These are phyloP conservation scores for Hybognathus amarus DNA, from an alignment of 2,797 vertebrate species.

Conservation along the genomic window DNA sequence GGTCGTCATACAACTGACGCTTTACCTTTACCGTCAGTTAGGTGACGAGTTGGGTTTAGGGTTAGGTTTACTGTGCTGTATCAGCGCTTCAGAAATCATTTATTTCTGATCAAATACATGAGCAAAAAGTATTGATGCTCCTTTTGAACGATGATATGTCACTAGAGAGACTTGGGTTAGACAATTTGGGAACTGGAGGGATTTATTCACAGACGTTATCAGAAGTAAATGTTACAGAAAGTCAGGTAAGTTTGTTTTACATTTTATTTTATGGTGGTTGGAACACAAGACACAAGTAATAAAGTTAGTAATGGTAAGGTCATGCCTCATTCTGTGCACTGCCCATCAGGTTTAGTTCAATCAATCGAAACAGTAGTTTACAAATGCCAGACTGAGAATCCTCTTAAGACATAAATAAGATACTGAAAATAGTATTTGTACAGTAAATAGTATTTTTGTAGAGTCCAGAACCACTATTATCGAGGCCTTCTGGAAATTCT, in stretches of 20 bases:
- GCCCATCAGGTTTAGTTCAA: slow-evolving; percentile 77
- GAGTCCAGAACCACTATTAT: slow-evolving; percentile 64
- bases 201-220: slow-evolving; percentile 44
- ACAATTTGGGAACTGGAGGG: slow-evolving; percentile 34
- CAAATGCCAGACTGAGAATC: slow-evolving; percentile 80
- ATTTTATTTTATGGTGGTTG: slow-evolving; percentile 95
- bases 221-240: slow-evolving; percentile 46
- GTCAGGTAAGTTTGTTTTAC: slow-evolving; percentile 77
- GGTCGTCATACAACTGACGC: too few species aligned
- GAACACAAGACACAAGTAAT: slow-evolving; percentile 91
- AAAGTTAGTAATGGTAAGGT: slow-evolving; percentile 94
- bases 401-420: slow-evolving; percentile 86
- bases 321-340: slow-evolving; percentile 84
- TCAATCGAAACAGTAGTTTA: slow-evolving; percentile 83
- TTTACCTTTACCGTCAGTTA: too few species aligned
- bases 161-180: slow-evolving; percentile 18
- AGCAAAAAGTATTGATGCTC: background rate
- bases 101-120: background rate
- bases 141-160: background rate
- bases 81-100: too few species aligned
- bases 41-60: too few species aligned
- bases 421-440: slow-evolving; percentile 78
- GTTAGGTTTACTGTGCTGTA: too few species aligned
- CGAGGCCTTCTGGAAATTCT: slow-evolving; percentile 67
- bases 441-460: slow-evolving; percentile 77